These are phyloP conservation scores for Acomys russatus DNA, from an alignment of 2,797 vertebrate genomes.

Conservation along the genomic window DNA sequence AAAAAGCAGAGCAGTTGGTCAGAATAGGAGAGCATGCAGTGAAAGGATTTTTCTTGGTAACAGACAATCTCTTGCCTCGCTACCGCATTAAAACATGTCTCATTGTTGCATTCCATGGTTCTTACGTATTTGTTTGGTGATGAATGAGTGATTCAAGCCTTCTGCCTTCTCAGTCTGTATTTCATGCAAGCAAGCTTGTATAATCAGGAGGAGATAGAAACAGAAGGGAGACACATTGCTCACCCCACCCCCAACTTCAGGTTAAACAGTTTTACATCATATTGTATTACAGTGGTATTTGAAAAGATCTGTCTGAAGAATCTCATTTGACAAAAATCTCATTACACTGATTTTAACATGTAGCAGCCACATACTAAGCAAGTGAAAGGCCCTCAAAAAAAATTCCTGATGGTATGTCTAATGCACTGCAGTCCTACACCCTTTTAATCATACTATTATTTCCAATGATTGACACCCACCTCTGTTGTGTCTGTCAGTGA, in stretches of 20 bases:
- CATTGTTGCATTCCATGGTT: background rate
- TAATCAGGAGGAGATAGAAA: background rate
- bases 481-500: background rate
- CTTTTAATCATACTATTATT: background rate
- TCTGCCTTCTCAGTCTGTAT: background rate
- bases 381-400: background rate
- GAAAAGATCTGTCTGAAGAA: background rate
- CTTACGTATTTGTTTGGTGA: background rate
- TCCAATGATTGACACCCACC: background rate
- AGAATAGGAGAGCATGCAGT: background rate
- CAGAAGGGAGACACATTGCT: background rate
- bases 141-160: background rate
- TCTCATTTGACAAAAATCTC: background rate
- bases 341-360: background rate
- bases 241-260: background rate
- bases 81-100: background rate
- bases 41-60: background rate
- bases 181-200: background rate
- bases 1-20: too few species aligned
- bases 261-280: background rate
- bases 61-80: background rate
- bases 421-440: background rate
- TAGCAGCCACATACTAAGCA: background rate
- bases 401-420: rapidly evolving
- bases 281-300: background rate